A percentile compares a stretch with the other conserved stretches of the same genome.
phyloP scores from a whole-genome alignment of 2,888 invertebrate genomes.

The Mesorhabditis belari region DNA sequence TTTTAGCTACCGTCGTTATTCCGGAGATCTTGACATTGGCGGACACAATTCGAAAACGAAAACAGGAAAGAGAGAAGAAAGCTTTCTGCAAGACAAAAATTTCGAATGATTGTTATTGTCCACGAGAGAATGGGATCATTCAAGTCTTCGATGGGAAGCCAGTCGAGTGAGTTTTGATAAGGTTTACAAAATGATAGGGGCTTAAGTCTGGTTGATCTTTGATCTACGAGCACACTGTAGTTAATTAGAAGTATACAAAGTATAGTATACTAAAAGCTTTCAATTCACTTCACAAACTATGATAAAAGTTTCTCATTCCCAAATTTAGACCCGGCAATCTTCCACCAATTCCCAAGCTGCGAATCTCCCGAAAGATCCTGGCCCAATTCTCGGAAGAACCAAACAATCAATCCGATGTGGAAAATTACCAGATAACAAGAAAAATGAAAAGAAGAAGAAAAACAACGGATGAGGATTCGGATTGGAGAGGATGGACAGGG shows the following conservation, averaged over 20 bases:
- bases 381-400: background rate
- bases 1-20: background rate
- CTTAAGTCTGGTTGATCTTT: too few relatives aligned
- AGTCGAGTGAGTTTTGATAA: too few relatives aligned
- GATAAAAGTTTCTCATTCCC: background rate
- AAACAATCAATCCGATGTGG: constrained; percentile 5
- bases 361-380: constrained; percentile 4
- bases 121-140: background rate
- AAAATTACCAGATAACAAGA: constrained; percentile 4
- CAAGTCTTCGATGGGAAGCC: too few relatives aligned
- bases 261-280: background rate
- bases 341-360: constrained; percentile 21
- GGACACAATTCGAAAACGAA: background rate
- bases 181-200: too few relatives aligned
- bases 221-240: too few relatives aligned
- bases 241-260: background rate
- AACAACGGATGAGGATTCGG: constrained; percentile 8
- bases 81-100: too few relatives aligned
- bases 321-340: background rate
- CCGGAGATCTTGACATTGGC: background rate
- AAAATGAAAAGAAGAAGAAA: constrained; percentile 11
- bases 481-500: constrained; percentile 2
- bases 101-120: background rate
- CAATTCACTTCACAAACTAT: background rate
- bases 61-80: background rate